These are phyloP conservation scores for Gymnorhina tibicen DNA, from an alignment of 2,113 vertebrate genomes.

Conservation along the genomic window DNA sequence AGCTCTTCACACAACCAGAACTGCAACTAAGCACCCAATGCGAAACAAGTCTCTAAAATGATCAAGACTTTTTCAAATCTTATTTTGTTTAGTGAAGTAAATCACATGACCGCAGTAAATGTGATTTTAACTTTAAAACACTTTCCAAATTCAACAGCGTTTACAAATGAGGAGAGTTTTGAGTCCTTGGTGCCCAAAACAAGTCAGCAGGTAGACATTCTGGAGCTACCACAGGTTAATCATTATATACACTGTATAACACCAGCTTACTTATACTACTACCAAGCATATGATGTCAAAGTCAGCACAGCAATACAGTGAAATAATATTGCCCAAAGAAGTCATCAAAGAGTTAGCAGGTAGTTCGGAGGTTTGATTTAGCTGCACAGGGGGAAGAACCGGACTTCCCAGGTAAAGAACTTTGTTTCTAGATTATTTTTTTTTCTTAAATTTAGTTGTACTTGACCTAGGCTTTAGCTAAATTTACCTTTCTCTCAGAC, in stretches of 20 bases:
- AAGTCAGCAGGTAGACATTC: neutral
- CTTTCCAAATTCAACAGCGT: neutral
- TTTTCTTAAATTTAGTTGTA: neutral
- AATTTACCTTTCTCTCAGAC: neutral
- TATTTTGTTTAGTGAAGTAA: neutral
- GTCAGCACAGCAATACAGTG: neutral
- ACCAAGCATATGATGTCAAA: neutral
- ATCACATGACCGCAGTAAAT: neutral
- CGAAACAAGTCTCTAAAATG: neutral
- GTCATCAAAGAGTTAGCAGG: neutral
- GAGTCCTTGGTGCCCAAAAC: neutral
- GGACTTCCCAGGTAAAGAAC: neutral
- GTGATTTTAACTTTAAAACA: neutral
- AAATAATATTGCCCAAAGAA: neutral
- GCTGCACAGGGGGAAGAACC: neutral
- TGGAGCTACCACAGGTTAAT: constrained; percentile 33
- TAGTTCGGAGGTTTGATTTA: neutral
- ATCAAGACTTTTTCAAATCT: neutral
- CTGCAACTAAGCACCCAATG: neutral
- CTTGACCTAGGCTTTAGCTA: neutral
- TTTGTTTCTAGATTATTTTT: neutral
- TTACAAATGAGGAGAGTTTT: neutral
- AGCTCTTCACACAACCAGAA: neutral
- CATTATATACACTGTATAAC: neutral
- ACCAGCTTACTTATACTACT: neutral